Conservation (phyloP, 1,140 invertebrate genomes). For the Anastrepha ludens region DNA sequence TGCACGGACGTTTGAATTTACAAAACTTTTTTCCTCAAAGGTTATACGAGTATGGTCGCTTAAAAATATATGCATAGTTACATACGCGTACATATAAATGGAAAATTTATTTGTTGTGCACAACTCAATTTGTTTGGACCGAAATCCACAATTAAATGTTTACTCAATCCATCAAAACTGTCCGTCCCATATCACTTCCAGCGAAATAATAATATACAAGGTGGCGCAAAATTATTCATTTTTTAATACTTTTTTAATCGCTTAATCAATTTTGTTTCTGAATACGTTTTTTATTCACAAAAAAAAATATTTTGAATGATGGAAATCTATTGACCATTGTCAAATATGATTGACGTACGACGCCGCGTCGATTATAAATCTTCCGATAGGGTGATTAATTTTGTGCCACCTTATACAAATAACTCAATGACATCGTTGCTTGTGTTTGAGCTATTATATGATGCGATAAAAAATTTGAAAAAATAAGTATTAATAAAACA, state of each 20-base stretch:
- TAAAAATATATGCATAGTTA: not conserved
- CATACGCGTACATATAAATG: not conserved
- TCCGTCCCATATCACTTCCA: not conserved
- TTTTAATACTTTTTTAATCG: no score
- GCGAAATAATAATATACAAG: not conserved
- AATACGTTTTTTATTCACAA: no score
- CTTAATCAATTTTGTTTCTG: no score
- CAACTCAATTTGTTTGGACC: constrained; percentile 5
- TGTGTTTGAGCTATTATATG: not conserved
- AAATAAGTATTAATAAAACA: constrained; percentile 19
- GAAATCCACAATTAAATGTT: constrained; percentile 6
- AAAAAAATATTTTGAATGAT: no score
- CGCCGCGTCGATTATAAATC: no score
- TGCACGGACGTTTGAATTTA: not conserved
- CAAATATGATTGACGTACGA: no score
- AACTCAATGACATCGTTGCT: not conserved
- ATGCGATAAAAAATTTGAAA: constrained; percentile 1
- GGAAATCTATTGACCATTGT: no score
- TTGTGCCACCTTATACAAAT: no score
- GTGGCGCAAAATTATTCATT: no score
- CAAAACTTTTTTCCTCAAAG: no score
- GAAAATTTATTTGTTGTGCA: constrained; percentile 29
- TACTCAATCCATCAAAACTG: not conserved
- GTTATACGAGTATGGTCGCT: no score
- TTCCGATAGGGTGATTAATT: no score